Conservation (phyloP, 2,113 vertebrate genomes). For the Rhinolophus ferrumequinum region DNA sequence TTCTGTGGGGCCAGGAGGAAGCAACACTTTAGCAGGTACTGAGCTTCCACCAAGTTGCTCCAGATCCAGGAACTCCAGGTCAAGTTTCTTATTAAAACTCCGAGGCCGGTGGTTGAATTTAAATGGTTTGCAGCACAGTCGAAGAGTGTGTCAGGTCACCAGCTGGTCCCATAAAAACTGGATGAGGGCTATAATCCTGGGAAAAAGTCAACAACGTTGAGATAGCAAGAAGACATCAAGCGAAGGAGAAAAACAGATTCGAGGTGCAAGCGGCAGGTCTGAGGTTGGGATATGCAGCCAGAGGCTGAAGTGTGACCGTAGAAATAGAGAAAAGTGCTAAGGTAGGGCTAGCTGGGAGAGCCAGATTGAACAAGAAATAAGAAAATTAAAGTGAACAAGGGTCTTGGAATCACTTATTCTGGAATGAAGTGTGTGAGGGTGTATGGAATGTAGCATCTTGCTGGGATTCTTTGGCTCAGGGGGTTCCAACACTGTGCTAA, state of each 20-base stretch:
- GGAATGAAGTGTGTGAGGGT: not conserved
- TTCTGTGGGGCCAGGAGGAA: slow-evolving; percentile 32
- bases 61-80: slow-evolving; percentile 33
- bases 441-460: not conserved
- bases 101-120: not conserved
- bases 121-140: not conserved
- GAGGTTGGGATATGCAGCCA: not conserved
- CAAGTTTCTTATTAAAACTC: slow-evolving; percentile 51
- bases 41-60: not conserved
- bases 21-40: slow-evolving; percentile 38
- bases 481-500: not conserved
- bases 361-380: not conserved
- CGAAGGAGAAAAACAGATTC: not conserved
- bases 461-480: not conserved
- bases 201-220: not conserved
- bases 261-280: not conserved
- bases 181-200: not conserved
- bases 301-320: not conserved
- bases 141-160: slow-evolving; percentile 11
- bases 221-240: not conserved
- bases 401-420: not conserved
- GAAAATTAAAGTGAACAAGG: not conserved
- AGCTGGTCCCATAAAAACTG: slow-evolving; percentile 18
- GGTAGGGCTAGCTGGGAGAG: not conserved
- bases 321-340: not conserved